Evolutionary conservation across 23 tunicate species (phyloP).

Genomic region (Clavelina lepadiformis): DNA sequence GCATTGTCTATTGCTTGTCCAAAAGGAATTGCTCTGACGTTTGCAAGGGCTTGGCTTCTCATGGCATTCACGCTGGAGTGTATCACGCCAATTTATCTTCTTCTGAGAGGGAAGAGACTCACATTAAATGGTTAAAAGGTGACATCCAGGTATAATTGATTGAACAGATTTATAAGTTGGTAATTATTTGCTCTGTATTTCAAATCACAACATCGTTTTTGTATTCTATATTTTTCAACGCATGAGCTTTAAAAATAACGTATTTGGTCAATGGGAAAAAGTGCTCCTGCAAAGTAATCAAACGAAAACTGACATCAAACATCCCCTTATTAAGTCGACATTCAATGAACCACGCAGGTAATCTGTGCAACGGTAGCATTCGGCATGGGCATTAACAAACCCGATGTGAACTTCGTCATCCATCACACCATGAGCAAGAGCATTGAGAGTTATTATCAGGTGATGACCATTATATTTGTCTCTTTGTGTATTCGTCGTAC

Average conservation of each 20-base stretch:
- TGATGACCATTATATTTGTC: too few species aligned
- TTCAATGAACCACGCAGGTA: constrained; percentile 25
- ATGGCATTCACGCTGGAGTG: constrained; percentile 26
- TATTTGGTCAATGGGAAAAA: too few species aligned
- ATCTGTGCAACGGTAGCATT: constrained; percentile 86
- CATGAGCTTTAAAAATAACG: too few species aligned
- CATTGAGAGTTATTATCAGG: constrained; percentile 91
- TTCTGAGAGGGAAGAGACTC: constrained; percentile 19
- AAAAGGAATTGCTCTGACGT: constrained; percentile 59
- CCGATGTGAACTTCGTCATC: constrained; percentile 83
- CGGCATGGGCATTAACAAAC: constrained; percentile 95
- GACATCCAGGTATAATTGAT: constrained; percentile 64
- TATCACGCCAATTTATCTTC: constrained; percentile 58
- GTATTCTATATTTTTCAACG: too few species aligned
- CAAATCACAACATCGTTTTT: too few species aligned
- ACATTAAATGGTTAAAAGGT: constrained; percentile 44
- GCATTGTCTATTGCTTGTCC: constrained; percentile 84
- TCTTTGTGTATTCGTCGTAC: too few species aligned
- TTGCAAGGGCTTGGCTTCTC: constrained; percentile 21
- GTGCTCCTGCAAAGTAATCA: too few species aligned
- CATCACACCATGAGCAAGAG: constrained; percentile 84
- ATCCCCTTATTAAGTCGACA: not conserved
- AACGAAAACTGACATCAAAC: not conserved
- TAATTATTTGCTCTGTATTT: too few species aligned
- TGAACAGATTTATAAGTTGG: too few species aligned